These are phyloP conservation scores for Drosophila imparisetae DNA, from an alignment of 2,888 invertebrate species.

Conservation along the genomic window DNA sequence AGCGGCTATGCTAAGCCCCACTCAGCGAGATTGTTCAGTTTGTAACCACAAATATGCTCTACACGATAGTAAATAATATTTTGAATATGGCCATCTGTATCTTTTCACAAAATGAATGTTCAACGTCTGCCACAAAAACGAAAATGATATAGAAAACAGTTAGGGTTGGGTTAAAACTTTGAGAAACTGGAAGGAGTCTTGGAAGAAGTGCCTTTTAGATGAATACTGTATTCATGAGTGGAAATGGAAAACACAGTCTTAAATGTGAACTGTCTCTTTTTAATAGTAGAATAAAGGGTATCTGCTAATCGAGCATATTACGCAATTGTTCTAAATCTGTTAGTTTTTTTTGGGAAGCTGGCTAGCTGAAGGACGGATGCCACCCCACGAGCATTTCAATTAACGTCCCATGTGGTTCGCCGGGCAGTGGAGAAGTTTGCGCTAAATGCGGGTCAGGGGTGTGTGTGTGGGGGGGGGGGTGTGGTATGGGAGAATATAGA, in stretches of 20 bases:
- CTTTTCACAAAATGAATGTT: neutral
- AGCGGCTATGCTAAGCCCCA: neutral
- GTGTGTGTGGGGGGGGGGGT: conserved; percentile 1
- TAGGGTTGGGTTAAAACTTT: neutral
- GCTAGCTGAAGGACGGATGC: conserved; percentile 56
- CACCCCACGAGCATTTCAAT: conserved; percentile 65
- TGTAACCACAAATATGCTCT: neutral
- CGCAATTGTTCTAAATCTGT: neutral
- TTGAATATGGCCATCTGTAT: neutral
- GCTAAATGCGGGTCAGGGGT: conserved; percentile 20
- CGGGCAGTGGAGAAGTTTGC: conserved; percentile 28
- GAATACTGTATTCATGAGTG: neutral
- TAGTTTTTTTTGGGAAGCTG: conserved; percentile 21
- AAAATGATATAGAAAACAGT: neutral
- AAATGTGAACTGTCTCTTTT: neutral
- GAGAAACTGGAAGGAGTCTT: neutral
- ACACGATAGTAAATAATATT: neutral
- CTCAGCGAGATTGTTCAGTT: neutral
- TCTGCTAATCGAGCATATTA: conserved; percentile 1
- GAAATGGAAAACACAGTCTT: neutral
- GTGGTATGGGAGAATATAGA: neutral
- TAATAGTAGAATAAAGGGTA: conserved; percentile 8
- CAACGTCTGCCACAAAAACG: neutral
- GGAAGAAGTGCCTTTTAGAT: neutral
- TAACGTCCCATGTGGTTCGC: conserved; percentile 60